Percentiles rank a stretch among this genome's conserved stretches.
Conservation (phyloP, 2,113 vertebrate species). For the Crypturellus undulatus region DNA sequence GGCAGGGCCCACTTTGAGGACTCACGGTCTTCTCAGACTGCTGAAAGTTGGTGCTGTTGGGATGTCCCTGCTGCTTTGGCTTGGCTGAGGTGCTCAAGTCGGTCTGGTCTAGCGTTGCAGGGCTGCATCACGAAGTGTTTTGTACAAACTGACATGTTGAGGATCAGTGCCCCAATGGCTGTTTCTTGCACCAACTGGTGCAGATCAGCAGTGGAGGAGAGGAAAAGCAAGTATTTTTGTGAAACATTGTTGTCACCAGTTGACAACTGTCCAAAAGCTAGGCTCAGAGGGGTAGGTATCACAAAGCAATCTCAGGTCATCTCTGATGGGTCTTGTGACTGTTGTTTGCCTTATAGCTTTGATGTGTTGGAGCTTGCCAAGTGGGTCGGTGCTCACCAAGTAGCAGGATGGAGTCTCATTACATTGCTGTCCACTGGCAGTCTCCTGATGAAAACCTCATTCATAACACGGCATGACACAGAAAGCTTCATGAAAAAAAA, state of each 20-base stretch:
- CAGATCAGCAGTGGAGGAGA: background rate
- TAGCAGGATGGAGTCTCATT: fast-evolving
- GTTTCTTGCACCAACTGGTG: background rate
- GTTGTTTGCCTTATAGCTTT: constrained; percentile 6
- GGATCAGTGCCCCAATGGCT: background rate
- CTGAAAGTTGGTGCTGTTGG: background rate
- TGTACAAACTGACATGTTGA: fast-evolving
- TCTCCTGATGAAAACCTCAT: background rate
- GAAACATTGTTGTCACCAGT: background rate
- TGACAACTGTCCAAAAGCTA: background rate
- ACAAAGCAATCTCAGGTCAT: background rate
- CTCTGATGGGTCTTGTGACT: background rate
- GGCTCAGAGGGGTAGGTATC: background rate
- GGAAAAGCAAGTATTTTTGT: background rate
- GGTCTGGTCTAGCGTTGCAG: background rate
- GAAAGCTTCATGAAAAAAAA: background rate
- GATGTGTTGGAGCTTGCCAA: background rate
- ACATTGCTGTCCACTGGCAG: background rate
- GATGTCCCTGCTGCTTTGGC: background rate
- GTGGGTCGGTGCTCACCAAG: background rate
- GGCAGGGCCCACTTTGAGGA: background rate
- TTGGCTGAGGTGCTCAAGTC: background rate
- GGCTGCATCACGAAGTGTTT: background rate
- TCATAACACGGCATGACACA: background rate
- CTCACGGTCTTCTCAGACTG: background rate